Conservation (phyloP, 2,113 vertebrate genomes). For the Oophaga pumilio region DNA sequence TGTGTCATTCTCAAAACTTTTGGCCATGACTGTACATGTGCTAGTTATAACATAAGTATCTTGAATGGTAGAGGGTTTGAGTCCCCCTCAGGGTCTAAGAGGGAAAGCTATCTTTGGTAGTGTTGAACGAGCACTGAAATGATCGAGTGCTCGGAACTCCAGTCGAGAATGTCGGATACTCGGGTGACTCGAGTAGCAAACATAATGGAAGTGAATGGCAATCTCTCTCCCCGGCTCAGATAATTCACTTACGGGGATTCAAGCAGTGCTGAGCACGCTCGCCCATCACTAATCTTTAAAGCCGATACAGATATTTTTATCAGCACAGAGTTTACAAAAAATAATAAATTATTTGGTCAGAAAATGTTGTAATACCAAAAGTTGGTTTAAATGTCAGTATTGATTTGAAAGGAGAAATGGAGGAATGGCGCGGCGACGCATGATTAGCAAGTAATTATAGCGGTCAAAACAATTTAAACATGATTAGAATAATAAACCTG, state of each 20-base stretch:
- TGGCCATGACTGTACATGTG: no score
- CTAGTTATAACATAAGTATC: neutral
- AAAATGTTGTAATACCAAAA: neutral
- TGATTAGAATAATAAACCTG: conserved; percentile 13
- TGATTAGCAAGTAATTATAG: no score
- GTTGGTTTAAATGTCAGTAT: conserved; percentile 4
- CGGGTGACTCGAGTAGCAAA: no score
- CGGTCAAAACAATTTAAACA: neutral
- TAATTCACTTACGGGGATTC: no score
- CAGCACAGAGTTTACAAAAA: neutral
- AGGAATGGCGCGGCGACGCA: neutral
- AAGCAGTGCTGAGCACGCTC: no score
- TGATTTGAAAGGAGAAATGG: neutral
- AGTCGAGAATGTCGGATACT: no score
- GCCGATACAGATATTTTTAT: neutral
- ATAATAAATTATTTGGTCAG: no score
- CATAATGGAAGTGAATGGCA: no score
- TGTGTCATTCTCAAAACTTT: no score
- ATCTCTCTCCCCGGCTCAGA: no score
- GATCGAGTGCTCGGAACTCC: no score
- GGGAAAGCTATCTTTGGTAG: neutral
- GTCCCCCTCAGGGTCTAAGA: neutral
- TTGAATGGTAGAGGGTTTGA: neutral
- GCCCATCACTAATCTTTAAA: neutral
- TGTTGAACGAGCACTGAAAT: no score